Evolutionary conservation across 2,113 vertebrate species (phyloP).

Genomic region (Phasianus colchicus): DNA sequence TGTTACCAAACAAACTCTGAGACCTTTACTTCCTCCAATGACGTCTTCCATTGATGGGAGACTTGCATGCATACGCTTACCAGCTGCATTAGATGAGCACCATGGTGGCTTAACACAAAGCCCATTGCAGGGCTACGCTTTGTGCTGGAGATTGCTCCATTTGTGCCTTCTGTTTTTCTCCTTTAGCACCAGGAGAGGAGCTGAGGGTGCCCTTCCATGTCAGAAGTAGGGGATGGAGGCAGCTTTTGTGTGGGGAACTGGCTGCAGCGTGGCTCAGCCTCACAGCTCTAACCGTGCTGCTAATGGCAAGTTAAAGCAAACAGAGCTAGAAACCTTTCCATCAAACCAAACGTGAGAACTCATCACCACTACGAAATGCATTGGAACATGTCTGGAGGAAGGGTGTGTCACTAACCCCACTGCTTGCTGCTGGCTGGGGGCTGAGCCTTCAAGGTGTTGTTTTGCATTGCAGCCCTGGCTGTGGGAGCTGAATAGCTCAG

Average conservation of each 20-base stretch:
- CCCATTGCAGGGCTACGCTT: not conserved
- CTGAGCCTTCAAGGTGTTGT: not conserved
- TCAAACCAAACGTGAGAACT: not conserved
- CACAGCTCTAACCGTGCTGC: not conserved
- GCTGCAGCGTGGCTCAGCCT: not conserved
- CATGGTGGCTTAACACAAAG: not conserved
- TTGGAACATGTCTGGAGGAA: not conserved
- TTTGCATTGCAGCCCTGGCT: not conserved
- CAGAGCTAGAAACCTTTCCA: not conserved
- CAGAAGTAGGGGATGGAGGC: not conserved
- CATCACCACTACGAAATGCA: not conserved
- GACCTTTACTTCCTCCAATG: not conserved
- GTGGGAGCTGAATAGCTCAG: not conserved
- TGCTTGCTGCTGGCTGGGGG: not conserved
- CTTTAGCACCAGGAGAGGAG: not conserved
- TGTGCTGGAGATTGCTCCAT: not conserved
- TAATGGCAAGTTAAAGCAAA: not conserved
- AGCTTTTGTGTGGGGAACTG: not conserved
- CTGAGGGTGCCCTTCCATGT: not conserved
- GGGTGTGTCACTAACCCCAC: not conserved
- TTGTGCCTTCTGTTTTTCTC: not conserved
- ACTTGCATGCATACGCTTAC: fast-evolving
- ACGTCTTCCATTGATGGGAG: not conserved
- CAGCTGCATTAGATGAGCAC: not conserved
- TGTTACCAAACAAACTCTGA: fast-evolving